Evolutionary conservation across 2,797 vertebrate species (phyloP).

Genomic region (Balearica regulorum): DNA sequence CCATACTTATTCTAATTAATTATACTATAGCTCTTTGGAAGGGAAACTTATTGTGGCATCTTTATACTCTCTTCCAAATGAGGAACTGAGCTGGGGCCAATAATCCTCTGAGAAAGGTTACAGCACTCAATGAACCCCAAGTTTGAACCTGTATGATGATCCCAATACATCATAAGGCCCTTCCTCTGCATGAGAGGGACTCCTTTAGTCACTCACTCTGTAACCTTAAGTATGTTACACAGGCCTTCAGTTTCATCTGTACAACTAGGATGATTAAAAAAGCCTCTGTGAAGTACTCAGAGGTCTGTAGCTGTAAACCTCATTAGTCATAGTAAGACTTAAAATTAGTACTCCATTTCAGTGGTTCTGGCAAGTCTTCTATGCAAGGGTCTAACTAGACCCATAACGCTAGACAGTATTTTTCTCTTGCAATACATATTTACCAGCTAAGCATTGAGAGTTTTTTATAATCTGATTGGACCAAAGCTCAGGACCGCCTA

Average conservation of each 20-base stretch:
- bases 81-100: neutral
- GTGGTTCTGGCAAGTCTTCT: neutral
- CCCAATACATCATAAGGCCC: neutral
- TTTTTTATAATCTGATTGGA: neutral
- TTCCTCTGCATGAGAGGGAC: neutral
- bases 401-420: neutral
- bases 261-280: neutral
- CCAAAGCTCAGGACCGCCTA: neutral
- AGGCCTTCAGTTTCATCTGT: neutral
- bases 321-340: neutral
- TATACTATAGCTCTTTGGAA: neutral
- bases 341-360: neutral
- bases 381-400: neutral
- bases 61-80: neutral
- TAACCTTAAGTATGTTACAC: neutral
- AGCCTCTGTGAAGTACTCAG: neutral
- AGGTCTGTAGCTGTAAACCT: neutral
- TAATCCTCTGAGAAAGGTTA: neutral
- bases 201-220: neutral
- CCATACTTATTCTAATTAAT: neutral
- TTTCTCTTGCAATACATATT: neutral
- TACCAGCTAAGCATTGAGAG: neutral
- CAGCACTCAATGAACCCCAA: neutral
- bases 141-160: neutral
- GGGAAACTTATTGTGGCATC: neutral